These are phyloP conservation scores for Lamellibrachia luymesi DNA, from an alignment of 1,140 invertebrate genomes.

Conservation along the genomic window DNA sequence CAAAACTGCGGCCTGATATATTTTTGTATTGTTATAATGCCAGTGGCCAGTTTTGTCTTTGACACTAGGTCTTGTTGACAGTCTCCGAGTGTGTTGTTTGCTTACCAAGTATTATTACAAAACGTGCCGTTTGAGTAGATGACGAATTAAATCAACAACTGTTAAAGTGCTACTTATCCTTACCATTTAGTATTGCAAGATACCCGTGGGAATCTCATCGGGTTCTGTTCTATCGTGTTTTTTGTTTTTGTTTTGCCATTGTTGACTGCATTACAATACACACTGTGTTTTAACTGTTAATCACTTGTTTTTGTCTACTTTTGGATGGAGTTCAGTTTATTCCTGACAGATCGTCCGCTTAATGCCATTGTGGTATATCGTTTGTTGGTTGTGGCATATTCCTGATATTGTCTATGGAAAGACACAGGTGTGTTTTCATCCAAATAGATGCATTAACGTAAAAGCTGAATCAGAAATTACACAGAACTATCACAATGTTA, in stretches of 20 bases:
- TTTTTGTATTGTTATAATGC: background rate
- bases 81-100: background rate
- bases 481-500: too few relatives aligned
- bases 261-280: conserved; percentile 1
- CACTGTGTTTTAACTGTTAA: background rate
- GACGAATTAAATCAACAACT: background rate
- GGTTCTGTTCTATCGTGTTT: background rate
- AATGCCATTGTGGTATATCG: too few relatives aligned
- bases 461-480: too few relatives aligned
- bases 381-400: too few relatives aligned
- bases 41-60: background rate
- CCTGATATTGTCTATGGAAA: too few relatives aligned
- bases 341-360: too few relatives aligned
- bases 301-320: background rate
- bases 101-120: background rate
- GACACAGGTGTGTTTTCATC: too few relatives aligned
- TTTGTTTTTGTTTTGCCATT: background rate
- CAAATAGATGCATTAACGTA: too few relatives aligned
- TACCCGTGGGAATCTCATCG: background rate
- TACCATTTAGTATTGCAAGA: background rate
- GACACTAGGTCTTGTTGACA: background rate
- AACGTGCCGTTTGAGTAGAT: background rate
- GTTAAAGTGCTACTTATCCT: background rate
- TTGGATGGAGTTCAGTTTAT: background rate
- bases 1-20: background rate